phyloP scores from a whole-genome alignment of 2,888 invertebrate species.

The Leucania comma region DNA sequence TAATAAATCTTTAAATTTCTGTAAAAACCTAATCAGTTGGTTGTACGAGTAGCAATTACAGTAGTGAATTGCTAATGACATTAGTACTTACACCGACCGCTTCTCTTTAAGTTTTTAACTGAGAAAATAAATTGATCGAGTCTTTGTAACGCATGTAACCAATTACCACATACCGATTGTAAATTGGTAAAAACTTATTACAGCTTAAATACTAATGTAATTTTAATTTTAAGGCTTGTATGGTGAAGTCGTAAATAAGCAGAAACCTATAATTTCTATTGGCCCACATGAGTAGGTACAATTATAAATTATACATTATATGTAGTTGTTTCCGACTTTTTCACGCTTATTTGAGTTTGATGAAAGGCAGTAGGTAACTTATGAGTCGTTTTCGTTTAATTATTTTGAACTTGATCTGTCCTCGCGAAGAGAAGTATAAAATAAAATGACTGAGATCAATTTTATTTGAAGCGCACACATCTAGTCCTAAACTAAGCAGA shows the following conservation, averaged over 20 bases:
- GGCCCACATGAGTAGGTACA: constrained; percentile 22
- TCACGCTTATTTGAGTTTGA: constrained; percentile 4
- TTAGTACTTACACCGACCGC: constrained; percentile 8
- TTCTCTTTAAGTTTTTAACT: constrained; percentile 21
- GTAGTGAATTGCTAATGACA: constrained; percentile 33
- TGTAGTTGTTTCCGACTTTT: background rate
- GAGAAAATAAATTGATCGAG: constrained; percentile 46
- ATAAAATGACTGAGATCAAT: too few relatives aligned
- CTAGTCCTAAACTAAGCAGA: too few relatives aligned
- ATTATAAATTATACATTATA: constrained; percentile 34
- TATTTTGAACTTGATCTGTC: background rate
- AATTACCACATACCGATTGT: constrained; percentile 47
- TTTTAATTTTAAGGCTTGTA: constrained; percentile 49
- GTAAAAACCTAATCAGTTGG: constrained; percentile 34
- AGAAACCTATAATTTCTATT: constrained; percentile 32
- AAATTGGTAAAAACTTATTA: constrained; percentile 45
- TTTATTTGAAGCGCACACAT: too few relatives aligned
- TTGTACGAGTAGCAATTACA: constrained; percentile 28
- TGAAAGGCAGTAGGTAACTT: background rate
- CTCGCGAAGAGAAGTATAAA: background rate
- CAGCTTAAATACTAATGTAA: constrained; percentile 45
- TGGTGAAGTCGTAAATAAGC: constrained; percentile 44
- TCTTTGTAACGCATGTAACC: constrained; percentile 49
- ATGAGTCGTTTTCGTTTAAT: background rate
- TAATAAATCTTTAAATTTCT: constrained; percentile 8